Percentiles rank a stretch among this genome's conserved stretches.
phyloP scores from a whole-genome alignment of 92 coral and sea anemone species.

The Parazoanthus swiftii region DNA sequence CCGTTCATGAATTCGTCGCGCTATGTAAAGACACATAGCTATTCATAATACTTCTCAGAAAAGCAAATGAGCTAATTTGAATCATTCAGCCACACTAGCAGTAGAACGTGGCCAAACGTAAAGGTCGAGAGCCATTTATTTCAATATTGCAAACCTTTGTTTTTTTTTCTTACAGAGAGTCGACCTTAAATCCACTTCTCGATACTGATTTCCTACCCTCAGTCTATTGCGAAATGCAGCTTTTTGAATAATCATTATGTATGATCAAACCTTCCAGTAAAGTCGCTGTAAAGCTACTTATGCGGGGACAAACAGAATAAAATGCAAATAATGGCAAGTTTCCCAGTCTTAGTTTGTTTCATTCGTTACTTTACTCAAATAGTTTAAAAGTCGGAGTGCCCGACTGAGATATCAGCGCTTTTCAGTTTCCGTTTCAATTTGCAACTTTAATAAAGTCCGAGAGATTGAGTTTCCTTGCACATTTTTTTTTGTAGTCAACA shows the following conservation, averaged over 20 bases:
- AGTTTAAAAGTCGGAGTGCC: not conserved
- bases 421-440: constrained; percentile 25
- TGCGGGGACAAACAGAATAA: not conserved
- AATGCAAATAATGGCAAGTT: not conserved
- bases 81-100: not conserved
- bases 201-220: not conserved
- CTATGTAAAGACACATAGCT: constrained; percentile 37
- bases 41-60: not conserved
- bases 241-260: not conserved
- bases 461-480: not conserved
- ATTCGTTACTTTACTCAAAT: not conserved
- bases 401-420: not conserved
- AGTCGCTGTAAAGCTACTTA: not conserved
- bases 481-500: constrained; percentile 3
- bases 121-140: not conserved
- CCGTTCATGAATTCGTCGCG: constrained; percentile 46
- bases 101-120: not conserved
- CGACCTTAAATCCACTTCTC: not conserved
- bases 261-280: not conserved
- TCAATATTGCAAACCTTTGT: not conserved
- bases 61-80: not conserved
- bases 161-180: not conserved
- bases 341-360: not conserved
- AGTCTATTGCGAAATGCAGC: not conserved
- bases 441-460: constrained; percentile 39